Evolutionary conservation across 2,888 invertebrate species (phyloP).

Genomic region (Aphodius granarius): DNA sequence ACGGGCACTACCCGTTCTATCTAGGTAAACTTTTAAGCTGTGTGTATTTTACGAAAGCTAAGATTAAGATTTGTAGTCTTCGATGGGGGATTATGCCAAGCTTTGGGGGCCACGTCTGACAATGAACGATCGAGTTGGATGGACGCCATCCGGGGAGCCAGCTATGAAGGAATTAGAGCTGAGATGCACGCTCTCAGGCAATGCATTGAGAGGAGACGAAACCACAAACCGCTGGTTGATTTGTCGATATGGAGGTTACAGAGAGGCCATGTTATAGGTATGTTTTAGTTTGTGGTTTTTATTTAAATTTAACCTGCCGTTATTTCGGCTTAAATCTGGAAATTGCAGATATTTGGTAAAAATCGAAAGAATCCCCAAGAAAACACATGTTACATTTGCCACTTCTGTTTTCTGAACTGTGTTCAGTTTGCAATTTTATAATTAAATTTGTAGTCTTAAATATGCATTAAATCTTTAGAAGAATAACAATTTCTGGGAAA

Average conservation of each 20-base stretch:
- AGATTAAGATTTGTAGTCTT: conserved; percentile 65
- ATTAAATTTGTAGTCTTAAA: too few relatives aligned
- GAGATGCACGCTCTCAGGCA: conserved; percentile 68
- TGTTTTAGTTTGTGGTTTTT: too few relatives aligned
- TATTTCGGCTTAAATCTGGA: too few relatives aligned
- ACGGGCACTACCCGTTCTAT: conserved; percentile 79
- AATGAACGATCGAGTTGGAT: conserved; percentile 85
- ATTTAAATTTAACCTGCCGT: too few relatives aligned
- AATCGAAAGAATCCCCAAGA: too few relatives aligned
- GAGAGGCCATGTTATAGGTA: conserved; percentile 71
- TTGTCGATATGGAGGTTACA: conserved; percentile 71
- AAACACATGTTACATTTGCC: too few relatives aligned
- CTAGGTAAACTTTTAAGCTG: conserved; percentile 62
- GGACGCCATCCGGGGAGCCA: conserved; percentile 79
- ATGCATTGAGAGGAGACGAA: conserved; percentile 61
- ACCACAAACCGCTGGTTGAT: conserved; percentile 66
- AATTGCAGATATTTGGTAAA: too few relatives aligned
- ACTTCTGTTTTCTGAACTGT: too few relatives aligned
- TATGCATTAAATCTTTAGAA: too few relatives aligned
- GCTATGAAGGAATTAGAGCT: conserved; percentile 79
- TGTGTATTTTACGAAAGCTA: background rate
- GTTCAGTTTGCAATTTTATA: too few relatives aligned
- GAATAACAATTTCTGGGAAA: too few relatives aligned
- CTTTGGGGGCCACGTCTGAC: conserved; percentile 78
- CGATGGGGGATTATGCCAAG: conserved; percentile 80